Evolutionary conservation across 2,797 vertebrate genomes (phyloP), one percentile per base, ranked within the genome.

Genomic region (Buphagus erythrorhynchus): DNA sequence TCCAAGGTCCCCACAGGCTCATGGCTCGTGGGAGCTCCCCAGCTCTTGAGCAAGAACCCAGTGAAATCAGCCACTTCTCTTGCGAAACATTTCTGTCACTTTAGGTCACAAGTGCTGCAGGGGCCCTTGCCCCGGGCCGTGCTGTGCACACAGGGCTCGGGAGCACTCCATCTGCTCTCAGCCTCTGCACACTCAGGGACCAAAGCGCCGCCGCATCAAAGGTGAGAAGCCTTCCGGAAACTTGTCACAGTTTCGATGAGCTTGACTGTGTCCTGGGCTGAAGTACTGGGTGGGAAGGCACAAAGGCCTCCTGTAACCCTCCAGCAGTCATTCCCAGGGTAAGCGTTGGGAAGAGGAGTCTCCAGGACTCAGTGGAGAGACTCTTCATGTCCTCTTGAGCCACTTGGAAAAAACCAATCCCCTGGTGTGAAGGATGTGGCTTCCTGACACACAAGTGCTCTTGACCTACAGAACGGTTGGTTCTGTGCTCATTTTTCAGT

Each of bases 21-120:
- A 3, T 0, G 0, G 33, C 40, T 22, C 1, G 0, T 2, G 9
- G 75, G 58, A 79, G 72, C 54, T 43, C 35, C 42, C n/a, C 48
- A 9, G 7, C 69, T 65, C 46, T 33, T 29, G 71, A 54, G 36
- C 57, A 45, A 45, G 38, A 66, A n/a, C 15, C n/a, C 20, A 0
- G 62, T 28, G 73, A 46, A 65, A 77, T 16, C 43, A 14, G 49
- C 38, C 4, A 0, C 74, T 79, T 38, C 49, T 66, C 88, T 78
- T 84, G 59, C 8, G 11, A 78, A 84, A 90, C 22, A 1, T 48
- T 78, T 36, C 18, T n/a, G 80, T 2, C 52, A 4, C 5, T 48
- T 29, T 0, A 7, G 73, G 58, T 54, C 26, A n/a, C 17, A 24
- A 28, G 79, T 12, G 51, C 61, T 40, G 68, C 38, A 5, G 7